These are phyloP conservation scores for Scytalopus superciliaris DNA, from an alignment of 2,113 vertebrate genomes.

Conservation along the genomic window DNA sequence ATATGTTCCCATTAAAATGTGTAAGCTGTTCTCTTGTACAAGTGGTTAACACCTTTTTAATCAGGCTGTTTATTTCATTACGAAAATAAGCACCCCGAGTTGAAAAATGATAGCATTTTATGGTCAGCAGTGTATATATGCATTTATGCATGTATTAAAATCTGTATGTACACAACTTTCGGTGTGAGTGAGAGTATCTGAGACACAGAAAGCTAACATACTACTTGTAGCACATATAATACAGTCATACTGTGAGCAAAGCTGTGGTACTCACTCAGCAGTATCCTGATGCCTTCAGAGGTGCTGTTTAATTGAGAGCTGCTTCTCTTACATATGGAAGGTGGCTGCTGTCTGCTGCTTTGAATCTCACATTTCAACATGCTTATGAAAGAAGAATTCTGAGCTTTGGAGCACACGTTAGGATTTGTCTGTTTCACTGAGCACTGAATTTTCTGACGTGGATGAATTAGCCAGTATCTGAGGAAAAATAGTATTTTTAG, in stretches of 20 bases:
- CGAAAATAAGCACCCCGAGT: neutral
- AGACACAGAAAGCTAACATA: neutral
- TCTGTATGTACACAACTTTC: neutral
- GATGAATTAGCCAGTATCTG: neutral
- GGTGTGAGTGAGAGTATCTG: neutral
- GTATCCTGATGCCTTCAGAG: neutral
- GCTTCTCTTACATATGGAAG: neutral
- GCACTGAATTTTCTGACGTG: neutral
- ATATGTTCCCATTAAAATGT: constrained; percentile 39
- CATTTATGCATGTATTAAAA: neutral
- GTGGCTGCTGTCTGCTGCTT: neutral
- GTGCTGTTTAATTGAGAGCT: neutral
- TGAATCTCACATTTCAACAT: neutral
- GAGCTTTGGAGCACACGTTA: neutral
- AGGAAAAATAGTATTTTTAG: neutral
- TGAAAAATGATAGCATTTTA: neutral
- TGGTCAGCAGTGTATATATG: neutral
- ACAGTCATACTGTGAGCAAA: neutral
- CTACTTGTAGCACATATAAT: neutral
- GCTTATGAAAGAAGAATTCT: neutral
- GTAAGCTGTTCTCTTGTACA: constrained; percentile 7
- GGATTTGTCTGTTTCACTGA: neutral
- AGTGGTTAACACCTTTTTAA: constrained; percentile 44
- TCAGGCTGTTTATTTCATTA: constrained; percentile 6
- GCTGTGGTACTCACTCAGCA: neutral